Conservation (phyloP, 2,797 vertebrate genomes). For the Enteromius afrohamiltoni region DNA sequence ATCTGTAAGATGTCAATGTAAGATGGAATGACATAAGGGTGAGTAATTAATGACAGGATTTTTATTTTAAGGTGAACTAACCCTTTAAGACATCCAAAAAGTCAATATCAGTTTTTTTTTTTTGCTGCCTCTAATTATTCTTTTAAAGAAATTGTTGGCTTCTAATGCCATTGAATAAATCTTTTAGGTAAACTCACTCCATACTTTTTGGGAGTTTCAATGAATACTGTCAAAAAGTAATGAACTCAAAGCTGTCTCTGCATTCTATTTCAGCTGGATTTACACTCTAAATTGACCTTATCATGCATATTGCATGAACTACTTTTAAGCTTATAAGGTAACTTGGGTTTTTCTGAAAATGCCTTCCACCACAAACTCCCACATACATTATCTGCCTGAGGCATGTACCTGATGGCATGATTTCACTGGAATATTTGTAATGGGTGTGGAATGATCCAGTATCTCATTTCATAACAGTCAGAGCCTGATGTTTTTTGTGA, state of each 20-base stretch:
- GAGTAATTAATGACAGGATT: too few relatives aligned
- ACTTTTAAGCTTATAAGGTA: conserved; percentile 5
- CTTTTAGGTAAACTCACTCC: conserved; percentile 18
- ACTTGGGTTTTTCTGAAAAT: neutral
- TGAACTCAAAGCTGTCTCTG: neutral
- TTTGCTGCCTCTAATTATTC: neutral
- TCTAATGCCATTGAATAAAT: conserved; percentile 1
- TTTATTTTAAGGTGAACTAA: too few relatives aligned
- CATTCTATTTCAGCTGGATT: neutral
- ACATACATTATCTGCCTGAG: conserved; percentile 12
- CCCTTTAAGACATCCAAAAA: neutral
- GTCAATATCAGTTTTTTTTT: neutral
- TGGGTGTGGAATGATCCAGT: conserved; percentile 29
- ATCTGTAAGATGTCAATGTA: too few relatives aligned
- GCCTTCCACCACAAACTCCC: neutral
- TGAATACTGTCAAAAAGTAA: neutral
- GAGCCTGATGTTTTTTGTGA: neutral
- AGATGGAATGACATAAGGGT: too few relatives aligned
- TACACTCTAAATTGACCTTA: neutral
- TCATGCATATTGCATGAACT: neutral
- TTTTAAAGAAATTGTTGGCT: neutral
- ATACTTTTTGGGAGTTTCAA: conserved; percentile 23
- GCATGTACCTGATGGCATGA: conserved; percentile 27
- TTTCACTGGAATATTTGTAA: conserved; percentile 38
- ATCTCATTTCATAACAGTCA: conserved; percentile 16